Percentiles rank a stretch among this genome's conserved stretches.
phyloP scores from a whole-genome alignment of 2,113 vertebrate genomes.

The Anarrhichthys ocellatus region DNA sequence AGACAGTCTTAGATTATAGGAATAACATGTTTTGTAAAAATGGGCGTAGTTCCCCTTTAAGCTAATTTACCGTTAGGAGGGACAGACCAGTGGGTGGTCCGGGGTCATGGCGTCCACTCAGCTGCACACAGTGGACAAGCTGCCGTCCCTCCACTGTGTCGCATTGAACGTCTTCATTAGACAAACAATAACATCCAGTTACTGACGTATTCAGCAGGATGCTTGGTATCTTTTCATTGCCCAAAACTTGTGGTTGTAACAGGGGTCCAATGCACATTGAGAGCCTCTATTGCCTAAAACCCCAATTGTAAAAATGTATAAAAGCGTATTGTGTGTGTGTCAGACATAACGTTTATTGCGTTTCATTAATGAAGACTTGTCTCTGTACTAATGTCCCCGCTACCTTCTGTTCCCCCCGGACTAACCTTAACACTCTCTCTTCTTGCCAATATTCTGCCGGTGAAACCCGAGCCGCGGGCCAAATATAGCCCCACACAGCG shows the following conservation, averaged over 20 bases:
- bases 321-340: not conserved
- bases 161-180: conserved; percentile 16
- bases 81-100: conserved; percentile 25
- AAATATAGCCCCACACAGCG: conserved; percentile 93
- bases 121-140: conserved; percentile 16
- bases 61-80: not conserved
- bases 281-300: not conserved
- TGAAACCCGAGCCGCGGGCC: conserved; percentile 96
- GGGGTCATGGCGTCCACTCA: conserved; percentile 46
- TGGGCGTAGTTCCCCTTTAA: not conserved
- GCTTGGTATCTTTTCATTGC: conserved; percentile 3
- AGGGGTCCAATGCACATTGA: not conserved
- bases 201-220: conserved; percentile 5
- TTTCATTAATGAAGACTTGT: conserved; percentile 48
- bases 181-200: not conserved
- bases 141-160: conserved; percentile 16
- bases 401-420: conserved; percentile 61
- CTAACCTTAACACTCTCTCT: conserved; percentile 73
- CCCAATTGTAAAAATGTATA: not conserved
- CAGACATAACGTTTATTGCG: conserved; percentile 15
- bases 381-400: conserved; percentile 39
- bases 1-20: too few relatives aligned
- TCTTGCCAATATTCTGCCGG: conserved; percentile 84
- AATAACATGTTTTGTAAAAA: not conserved
- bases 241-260: not conserved